Evolutionary conservation across 64 coral and sea anemone genomes (phyloP), one percentile per base, ranked within the genome.

Genomic region (Exaiptasia diaphana): DNA sequence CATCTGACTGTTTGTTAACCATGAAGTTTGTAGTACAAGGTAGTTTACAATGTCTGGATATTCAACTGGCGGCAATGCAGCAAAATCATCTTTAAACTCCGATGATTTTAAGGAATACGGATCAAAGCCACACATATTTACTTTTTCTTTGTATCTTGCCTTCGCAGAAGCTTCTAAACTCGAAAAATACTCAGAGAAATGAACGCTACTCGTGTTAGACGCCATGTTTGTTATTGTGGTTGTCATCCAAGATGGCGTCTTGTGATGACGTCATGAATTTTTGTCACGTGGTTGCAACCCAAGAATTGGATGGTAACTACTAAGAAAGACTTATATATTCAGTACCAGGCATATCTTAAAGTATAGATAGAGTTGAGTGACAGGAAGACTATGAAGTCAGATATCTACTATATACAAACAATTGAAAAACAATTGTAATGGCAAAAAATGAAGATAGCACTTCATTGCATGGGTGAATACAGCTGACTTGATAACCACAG

Each of bases 41-140:
- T 87, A 77, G 73, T 77, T 87, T 20, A 86, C 74, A 50, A 87
- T 87, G 29, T 85, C 84, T 36, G 84, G 84, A 60, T 87, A 87
- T 77, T 77, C 67, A 50, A 87, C 36, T 2, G 38, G 22, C 31
- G 84, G 71, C 15, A 87, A 44, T 5, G 40, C 26, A n/a, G 43
- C 49, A 1, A 50, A 64, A 63, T 68, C 74, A 52, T 77, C 84
- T 23, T 28, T 64, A 41, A 64, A 87, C 18, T 87, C 59, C 33
- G 23, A 32, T 50, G 38, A 37, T 41, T 76, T 77, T 21, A 80
- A 26, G 30, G 25, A 39, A 80, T 80, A 80, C 14, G 76, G 76
- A 50, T 86, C 82, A 56, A 86, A 75, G n/a, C 82, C 82, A 65
- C 52, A 75, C 13, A 45, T 2, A 25, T 28, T 39, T 26, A 86